A percentile compares a stretch with the other conserved stretches of the same genome.
phyloP scores from a whole-genome alignment of 2,888 invertebrate species.

The Sclerodermus sp. region DNA sequence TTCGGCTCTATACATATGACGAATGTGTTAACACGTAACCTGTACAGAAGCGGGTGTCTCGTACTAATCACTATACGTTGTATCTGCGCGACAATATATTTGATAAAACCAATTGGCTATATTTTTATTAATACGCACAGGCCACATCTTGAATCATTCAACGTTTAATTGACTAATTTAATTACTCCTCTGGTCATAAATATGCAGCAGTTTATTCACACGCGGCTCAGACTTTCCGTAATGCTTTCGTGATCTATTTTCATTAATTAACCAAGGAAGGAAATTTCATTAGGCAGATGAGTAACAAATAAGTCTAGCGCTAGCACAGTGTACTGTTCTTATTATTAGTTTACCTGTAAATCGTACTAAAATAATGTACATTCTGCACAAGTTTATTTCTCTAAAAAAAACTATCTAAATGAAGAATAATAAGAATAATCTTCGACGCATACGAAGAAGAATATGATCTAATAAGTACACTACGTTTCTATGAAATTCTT shows the following conservation, averaged over 20 bases:
- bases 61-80: conserved; percentile 14
- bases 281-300: neutral
- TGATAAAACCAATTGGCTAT: conserved; percentile 3
- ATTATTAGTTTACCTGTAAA: too few relatives aligned
- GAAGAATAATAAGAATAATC: too few relatives aligned
- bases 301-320: neutral
- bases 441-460: too few relatives aligned
- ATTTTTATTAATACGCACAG: conserved; percentile 1
- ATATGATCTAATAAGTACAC: too few relatives aligned
- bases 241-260: neutral
- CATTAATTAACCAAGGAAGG: neutral
- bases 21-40: conserved; percentile 27
- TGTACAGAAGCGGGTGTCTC: conserved; percentile 35
- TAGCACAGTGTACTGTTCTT: too few relatives aligned
- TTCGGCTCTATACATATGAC: conserved; percentile 20
- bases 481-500: too few relatives aligned
- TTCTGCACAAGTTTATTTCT: too few relatives aligned
- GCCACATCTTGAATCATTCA: conserved; percentile 12
- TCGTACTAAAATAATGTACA: too few relatives aligned
- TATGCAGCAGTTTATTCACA: conserved; percentile 13
- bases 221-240: neutral
- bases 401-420: too few relatives aligned
- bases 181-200: conserved; percentile 20
- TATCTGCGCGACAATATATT: neutral
- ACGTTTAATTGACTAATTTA: conserved; percentile 37